Evolutionary conservation across 2,888 invertebrate species (phyloP), one percentile per base, ranked within the genome.

Genomic region (Bombylius major): DNA sequence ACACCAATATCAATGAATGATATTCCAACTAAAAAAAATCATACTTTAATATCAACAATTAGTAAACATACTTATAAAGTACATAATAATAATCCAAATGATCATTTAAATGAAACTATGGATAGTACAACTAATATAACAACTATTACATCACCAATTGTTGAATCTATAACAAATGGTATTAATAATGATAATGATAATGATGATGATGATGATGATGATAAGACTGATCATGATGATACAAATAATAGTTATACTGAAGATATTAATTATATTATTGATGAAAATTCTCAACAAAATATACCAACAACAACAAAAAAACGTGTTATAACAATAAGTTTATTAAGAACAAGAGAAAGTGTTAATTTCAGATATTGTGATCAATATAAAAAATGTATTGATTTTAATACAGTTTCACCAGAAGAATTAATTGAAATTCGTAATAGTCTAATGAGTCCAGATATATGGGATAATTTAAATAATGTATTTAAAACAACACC

Each of bases 391-490:
- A 55, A 55, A 12, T 34, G n/a, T n/a, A 59, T 59, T 46, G 57
- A 57, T 12, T 59, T 57, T 36, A 47, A 51, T 33, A 47, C 56
- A 5, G 52, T 59, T 13, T 53, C 59, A 9, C 13, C 53, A 1
- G 59, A 59, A n/a, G 59, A 57, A 46, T 48, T 57, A 32, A 44
- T 42, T 4, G 59, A 59, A n/a, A 57, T 59, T 14, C 56, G 57
- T 2, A 53, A 48, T 31, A 59, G 59, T 53, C 36, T 59, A 14
- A 55, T 55, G 56, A 53, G 53, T 8, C 59, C 59, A 31, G 51
- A 57, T 48, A 55, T 59, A 23, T 59, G 59, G 59, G 32, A 34
- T 0, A 57, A 57, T 51, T 50, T 59, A 6, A 54, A 50, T 4
- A 53, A 54, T 12, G 59, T 55, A 1, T 59, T 59, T 23, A 53